Evolutionary conservation across 2,113 vertebrate species (phyloP).

Genomic region (Poeciliopsis turrubarensis): DNA sequence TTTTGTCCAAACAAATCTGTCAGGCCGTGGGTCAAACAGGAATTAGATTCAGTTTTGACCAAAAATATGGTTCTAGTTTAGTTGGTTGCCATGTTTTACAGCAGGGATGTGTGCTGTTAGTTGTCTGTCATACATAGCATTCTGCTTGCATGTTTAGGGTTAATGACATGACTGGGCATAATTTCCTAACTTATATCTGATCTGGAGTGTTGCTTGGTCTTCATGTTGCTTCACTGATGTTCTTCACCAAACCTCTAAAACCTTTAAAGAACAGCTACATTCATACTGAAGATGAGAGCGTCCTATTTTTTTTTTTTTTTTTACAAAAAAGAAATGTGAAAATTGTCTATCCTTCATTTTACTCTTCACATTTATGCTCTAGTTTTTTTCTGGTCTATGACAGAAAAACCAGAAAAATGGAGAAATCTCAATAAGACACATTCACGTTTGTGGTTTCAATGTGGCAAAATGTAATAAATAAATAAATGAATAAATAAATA

Average conservation of each 20-base stretch:
- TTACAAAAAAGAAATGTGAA: no score
- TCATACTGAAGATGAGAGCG: background rate
- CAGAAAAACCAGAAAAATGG: background rate
- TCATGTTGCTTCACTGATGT: no score
- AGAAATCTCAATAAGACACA: background rate
- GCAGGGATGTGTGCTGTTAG: background rate
- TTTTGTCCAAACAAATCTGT: background rate
- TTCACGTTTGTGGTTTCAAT: background rate
- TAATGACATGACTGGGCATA: background rate
- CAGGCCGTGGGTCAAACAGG: background rate
- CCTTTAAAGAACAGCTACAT: no score
- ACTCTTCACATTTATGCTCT: background rate
- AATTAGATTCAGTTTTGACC: background rate
- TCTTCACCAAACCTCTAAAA: no score
- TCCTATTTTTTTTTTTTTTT: no score
- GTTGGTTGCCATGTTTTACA: background rate
- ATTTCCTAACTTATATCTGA: background rate
- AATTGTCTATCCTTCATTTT: background rate
- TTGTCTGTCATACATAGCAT: background rate
- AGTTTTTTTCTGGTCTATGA: background rate
- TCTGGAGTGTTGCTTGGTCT: no score
- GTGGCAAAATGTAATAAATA: background rate
- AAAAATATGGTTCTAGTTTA: background rate
- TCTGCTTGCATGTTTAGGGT: background rate
- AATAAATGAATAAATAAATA: background rate